Base-by-base conservation (phyloP, 1,140 invertebrate genomes). In the Samia ricini region DNA sequence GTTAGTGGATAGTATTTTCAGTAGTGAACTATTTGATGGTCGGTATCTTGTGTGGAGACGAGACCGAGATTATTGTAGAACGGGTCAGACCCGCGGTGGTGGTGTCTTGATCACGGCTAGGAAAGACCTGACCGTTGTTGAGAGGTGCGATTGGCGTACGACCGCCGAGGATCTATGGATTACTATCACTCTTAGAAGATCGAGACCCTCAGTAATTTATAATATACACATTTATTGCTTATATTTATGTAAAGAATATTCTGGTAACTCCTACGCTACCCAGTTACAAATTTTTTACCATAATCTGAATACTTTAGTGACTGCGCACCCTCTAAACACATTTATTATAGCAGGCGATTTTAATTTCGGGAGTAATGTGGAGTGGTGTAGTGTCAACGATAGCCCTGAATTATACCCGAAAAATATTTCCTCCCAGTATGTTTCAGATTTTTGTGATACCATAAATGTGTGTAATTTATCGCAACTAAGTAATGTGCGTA, bases 41-140 rank as follows among this genome's bases (percentile, higher is more conserved):
- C 48, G 65, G 3, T 72, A 69, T 59, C 48, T 69, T 1, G 70
- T 75, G 2, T 72, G 67, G 67, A 57, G 72, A 4, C 61, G 67
- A 0, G 66, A 75, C 26, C 33, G 66, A 0, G 49, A 69, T 49
- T 66, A 66, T 20, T 5, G 7, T 0, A 33, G 10, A 6, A 69
- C 64, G 0, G 50, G 52, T 8, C 66, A 74, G 42, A 33, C 49
- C 2, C 42, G 52, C 2, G 71, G 68, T 7, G 71, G 68, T 2
- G 71, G 67, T 29, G 33, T 56, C 19, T 24, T 60, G 36, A 54
- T 60, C 18, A 12, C 48, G 21, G 33, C 36, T 24, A 24, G 49
- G 8, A 56, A 57, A 36, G 60, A 56, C 26, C 20, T 56, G 18
- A 22, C 42, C 20, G 36, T 59, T n/a, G 10, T 59, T 33, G 57